Evolutionary conservation across 2,797 vertebrate genomes (phyloP).

Genomic region (Neoniphon sammara): DNA sequence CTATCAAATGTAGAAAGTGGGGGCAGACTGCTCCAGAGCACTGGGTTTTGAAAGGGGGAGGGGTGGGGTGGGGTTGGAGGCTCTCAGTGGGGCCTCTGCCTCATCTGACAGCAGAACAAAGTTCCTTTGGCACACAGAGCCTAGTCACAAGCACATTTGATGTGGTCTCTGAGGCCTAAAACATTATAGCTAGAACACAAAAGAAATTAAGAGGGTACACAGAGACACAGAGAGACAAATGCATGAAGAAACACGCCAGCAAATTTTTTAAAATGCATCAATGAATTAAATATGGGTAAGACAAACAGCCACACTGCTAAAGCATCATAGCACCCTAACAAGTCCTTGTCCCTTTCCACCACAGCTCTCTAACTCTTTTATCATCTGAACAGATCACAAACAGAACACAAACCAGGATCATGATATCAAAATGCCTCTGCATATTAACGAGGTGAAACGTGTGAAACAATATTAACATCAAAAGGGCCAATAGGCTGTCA

Average conservation of each 20-base stretch:
- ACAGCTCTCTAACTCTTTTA: not conserved
- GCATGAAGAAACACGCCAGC: constrained; percentile 38
- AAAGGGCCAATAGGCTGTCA: not conserved
- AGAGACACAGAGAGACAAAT: constrained; percentile 1
- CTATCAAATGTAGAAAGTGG: constrained; percentile 56
- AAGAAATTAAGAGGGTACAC: not conserved
- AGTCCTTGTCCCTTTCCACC: not conserved
- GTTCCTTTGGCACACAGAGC: constrained; percentile 60
- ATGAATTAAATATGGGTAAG: constrained; percentile 33
- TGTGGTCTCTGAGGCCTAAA: constrained; percentile 58
- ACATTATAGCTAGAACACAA: constrained; percentile 42
- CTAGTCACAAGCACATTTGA: constrained; percentile 56
- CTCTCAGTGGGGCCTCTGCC: constrained; percentile 68
- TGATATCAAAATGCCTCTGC: not conserved
- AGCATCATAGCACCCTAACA: not conserved
- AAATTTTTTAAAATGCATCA: constrained; percentile 33
- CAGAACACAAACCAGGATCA: not conserved
- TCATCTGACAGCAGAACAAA: constrained; percentile 76
- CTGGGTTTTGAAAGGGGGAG: constrained; percentile 61
- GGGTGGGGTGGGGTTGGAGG: too few relatives aligned
- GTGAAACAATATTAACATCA: not conserved
- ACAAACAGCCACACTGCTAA: not conserved
- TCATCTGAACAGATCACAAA: not conserved
- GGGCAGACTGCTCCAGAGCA: constrained; percentile 51
- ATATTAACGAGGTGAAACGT: not conserved